Conservation (phyloP, 2,888 invertebrate genomes). For the Amblyjoppa proteus region DNA sequence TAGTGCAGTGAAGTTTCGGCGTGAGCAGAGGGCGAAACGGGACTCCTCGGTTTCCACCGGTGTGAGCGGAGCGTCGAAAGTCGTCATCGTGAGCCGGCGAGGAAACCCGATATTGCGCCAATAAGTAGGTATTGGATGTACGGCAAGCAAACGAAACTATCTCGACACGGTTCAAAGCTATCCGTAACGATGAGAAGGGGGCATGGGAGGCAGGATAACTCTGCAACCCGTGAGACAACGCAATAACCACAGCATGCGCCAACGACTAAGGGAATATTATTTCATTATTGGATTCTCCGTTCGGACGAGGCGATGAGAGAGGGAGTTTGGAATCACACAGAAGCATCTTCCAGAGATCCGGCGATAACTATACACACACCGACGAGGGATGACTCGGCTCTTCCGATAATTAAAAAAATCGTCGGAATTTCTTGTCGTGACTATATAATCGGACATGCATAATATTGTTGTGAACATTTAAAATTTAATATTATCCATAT, state of each 20-base stretch:
- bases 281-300: conserved; percentile 70
- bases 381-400: not conserved
- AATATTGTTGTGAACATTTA: not conserved
- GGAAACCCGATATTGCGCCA: conserved; percentile 41
- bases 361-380: not conserved
- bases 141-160: conserved; percentile 62
- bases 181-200: conserved; percentile 10
- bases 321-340: not conserved
- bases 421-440: not conserved
- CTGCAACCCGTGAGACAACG: conserved; percentile 47
- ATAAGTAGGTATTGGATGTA: conserved; percentile 59
- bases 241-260: conserved; percentile 62
- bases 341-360: conserved; percentile 21
- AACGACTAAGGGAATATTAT: conserved; percentile 62
- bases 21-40: not conserved
- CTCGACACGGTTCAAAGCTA: conserved; percentile 41
- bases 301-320: conserved; percentile 39
- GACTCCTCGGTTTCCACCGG: not conserved
- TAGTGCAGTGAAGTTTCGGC: not conserved
- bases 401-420: not conserved
- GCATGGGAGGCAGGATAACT: conserved; percentile 9
- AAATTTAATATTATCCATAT: not conserved
- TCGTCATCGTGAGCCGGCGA: not conserved
- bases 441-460: not conserved
- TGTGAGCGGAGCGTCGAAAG: not conserved